Evolutionary conservation across 2,797 vertebrate genomes (phyloP).

Genomic region (Hippopotamyrus pictus): DNA sequence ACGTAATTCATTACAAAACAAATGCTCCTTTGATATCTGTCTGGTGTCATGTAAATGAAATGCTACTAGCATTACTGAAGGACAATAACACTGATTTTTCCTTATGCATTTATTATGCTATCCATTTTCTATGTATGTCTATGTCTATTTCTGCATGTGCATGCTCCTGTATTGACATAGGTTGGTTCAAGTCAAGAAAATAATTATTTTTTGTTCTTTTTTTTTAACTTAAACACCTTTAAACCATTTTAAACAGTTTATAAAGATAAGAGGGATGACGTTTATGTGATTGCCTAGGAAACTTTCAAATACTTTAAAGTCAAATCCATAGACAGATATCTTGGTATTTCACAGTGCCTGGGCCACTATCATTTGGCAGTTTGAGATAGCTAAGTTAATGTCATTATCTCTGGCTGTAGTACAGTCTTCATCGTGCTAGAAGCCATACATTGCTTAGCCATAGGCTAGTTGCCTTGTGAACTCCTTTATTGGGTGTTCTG

Average conservation of each 20-base stretch:
- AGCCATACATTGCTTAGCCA: conserved; percentile 68
- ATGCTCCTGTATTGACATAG: background rate
- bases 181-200: background rate
- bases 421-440: conserved; percentile 59
- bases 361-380: conserved; percentile 55
- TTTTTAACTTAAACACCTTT: background rate
- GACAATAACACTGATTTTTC: background rate
- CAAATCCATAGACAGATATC: background rate
- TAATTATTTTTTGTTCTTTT: background rate
- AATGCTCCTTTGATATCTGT: background rate
- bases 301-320: conserved; percentile 18
- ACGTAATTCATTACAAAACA: background rate
- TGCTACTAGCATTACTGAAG: background rate
- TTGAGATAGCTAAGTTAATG: conserved; percentile 61
- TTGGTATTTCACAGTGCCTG: conserved; percentile 33
- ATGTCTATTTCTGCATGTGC: background rate
- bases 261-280: background rate
- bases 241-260: background rate
- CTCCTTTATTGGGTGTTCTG: conserved; percentile 60
- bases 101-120: background rate
- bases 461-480: conserved; percentile 63
- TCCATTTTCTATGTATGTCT: background rate
- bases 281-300: background rate
- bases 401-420: conserved; percentile 68
- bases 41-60: background rate